Base-by-base conservation (phyloP, 2,113 vertebrate species). In the Calonectris borealis region DNA sequence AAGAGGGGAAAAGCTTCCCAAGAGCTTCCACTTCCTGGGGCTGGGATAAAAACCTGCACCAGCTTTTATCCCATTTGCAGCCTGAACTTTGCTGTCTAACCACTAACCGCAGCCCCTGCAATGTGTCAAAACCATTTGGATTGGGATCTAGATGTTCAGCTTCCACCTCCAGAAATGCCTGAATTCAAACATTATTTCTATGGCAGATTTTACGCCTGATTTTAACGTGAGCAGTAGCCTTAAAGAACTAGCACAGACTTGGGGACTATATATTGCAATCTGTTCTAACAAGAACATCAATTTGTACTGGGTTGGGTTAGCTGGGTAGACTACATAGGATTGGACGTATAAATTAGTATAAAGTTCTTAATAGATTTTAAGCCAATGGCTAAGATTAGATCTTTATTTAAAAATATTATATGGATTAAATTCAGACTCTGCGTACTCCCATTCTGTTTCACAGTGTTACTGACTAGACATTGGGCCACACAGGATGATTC, bases 401-500 rank as follows among this genome's bases (percentile, higher is more conserved):
- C 27, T 86, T 96, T 88, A 97, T 96, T 97, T 95, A 84, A 92
- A 60, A 91, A 31, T 96, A 95, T 93, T 86, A 69, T n/a, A 83
- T n/a, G 92, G 89, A 97, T 97, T 97, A 92, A 96, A 96, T 96
- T 96, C 91, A 97, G 93, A 68, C 22, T 4, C 52, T 79, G 75
- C 29, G 8, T 82, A 87, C 85, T 95, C 94, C 96, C 72, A 94
- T 73, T 90, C 88, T 86, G 65, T 78, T 97, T 78, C 51, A 11
- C 88, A 86, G 68, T 86, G 71, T 91, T 94, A 85, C 85, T 95
- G 96, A 92, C 85, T 95, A 91, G 94, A 95, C 97, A 91, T 92
- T 92, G 95, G 98, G 96, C 98, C 98, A 98, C 98, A 98, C 97
- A 97, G 83, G 93, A 57, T 91, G 98, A 96, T 97, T 97, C 95